phyloP scores from a whole-genome alignment of 64 coral and sea anemone genomes.

The Acropora yongei region DNA sequence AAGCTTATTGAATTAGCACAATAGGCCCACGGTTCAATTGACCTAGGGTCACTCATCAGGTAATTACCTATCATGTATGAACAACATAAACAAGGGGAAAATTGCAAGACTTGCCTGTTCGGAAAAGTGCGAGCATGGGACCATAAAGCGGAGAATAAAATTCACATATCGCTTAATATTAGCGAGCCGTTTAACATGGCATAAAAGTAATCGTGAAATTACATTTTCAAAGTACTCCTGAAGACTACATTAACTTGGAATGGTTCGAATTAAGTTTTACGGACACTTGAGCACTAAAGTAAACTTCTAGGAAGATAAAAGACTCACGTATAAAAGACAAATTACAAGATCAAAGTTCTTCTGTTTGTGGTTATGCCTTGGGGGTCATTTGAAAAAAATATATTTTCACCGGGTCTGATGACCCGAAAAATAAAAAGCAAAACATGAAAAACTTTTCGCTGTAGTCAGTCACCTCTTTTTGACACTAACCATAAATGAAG shows the following conservation, averaged over 20 bases:
- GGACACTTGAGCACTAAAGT: slow-evolving; percentile 3
- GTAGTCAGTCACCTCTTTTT: too few species aligned
- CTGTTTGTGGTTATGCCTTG: not conserved
- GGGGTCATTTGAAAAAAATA: not conserved
- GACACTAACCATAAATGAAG: too few species aligned
- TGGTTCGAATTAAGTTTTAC: not conserved
- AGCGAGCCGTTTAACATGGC: not conserved
- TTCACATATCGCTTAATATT: not conserved
- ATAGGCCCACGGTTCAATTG: slow-evolving; percentile 18
- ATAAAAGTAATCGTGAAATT: not conserved
- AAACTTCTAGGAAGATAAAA: not conserved
- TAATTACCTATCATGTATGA: slow-evolving; percentile 16
- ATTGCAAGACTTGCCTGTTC: slow-evolving; percentile 37
- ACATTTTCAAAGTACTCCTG: not conserved
- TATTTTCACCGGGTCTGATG: not conserved
- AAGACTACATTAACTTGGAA: not conserved
- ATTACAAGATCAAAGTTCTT: not conserved
- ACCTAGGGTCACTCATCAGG: not conserved
- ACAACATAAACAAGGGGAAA: slow-evolving; percentile 17
- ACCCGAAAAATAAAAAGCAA: not conserved
- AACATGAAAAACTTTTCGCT: not conserved
- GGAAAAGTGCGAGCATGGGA: not conserved
- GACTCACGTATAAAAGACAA: not conserved
- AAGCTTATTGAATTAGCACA: not conserved
- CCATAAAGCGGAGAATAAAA: not conserved